phyloP scores from a whole-genome alignment of 1,140 invertebrate species.

The Ips typographus region DNA sequence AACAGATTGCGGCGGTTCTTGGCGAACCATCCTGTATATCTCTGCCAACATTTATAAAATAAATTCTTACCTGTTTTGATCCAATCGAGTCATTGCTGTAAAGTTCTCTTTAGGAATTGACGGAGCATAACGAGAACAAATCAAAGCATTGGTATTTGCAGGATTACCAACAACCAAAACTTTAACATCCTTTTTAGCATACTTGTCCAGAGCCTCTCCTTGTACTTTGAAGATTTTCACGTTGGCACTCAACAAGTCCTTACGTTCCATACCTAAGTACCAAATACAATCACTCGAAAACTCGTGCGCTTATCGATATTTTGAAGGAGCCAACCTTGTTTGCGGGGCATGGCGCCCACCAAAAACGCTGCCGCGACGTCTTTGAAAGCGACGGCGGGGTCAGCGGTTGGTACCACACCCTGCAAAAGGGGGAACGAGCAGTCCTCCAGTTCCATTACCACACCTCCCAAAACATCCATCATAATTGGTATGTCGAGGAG shows the following conservation, averaged over 20 bases:
- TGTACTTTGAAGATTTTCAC: slow-evolving; percentile 98
- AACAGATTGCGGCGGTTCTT: too few relatives aligned
- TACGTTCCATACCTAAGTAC: slow-evolving; percentile 87
- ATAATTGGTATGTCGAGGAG: slow-evolving; percentile 94
- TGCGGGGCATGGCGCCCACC: slow-evolving; percentile 97
- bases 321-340: slow-evolving; percentile 71
- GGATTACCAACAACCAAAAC: slow-evolving; percentile 98
- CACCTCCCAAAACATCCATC: slow-evolving; percentile 93
- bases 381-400: slow-evolving; percentile 89
- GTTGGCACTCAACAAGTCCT: slow-evolving; percentile 93
- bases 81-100: slow-evolving; percentile 96
- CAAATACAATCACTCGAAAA: not conserved
- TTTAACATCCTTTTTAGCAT: slow-evolving; percentile 93
- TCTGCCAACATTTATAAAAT: too few relatives aligned
- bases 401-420: slow-evolving; percentile 84
- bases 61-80: slow-evolving; percentile 75
- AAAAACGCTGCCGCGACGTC: slow-evolving; percentile 97
- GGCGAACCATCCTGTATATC: too few relatives aligned
- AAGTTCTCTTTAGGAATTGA: slow-evolving; percentile 97
- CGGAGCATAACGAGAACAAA: slow-evolving; percentile 96
- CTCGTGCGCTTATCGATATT: not conserved
- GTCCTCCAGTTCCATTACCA: slow-evolving; percentile 96
- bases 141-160: slow-evolving; percentile 98
- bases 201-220: slow-evolving; percentile 90
- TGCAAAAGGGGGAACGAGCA: slow-evolving; percentile 89